Conservation (phyloP, 2,797 vertebrate genomes). For the Acestrorhynchus altus region DNA sequence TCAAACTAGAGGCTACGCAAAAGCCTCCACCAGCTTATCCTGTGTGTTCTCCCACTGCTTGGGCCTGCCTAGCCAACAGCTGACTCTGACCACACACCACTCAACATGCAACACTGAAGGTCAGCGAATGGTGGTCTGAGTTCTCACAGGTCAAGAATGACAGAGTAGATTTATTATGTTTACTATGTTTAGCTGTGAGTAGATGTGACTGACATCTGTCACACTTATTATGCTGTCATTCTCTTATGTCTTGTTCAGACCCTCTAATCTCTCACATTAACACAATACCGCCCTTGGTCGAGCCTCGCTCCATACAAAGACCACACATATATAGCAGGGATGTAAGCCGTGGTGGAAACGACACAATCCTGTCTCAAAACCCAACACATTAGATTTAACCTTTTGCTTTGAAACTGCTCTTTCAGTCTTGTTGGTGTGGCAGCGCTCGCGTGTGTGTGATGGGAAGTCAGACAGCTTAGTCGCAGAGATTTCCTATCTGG, state of each 20-base stretch:
- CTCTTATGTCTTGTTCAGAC: neutral
- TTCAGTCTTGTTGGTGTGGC: slow-evolving; percentile 60
- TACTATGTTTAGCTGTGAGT: slow-evolving; percentile 22
- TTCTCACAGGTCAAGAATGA: slow-evolving; percentile 23
- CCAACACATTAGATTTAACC: slow-evolving; percentile 61
- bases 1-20: slow-evolving; percentile 71
- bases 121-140: slow-evolving; percentile 38
- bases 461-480: slow-evolving; percentile 77
- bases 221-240: slow-evolving; percentile 12
- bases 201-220: slow-evolving; percentile 30
- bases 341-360: slow-evolving; percentile 1
- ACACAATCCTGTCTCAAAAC: slow-evolving; percentile 53
- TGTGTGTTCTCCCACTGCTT: slow-evolving; percentile 67
- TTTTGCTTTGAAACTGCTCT: slow-evolving; percentile 70
- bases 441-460: slow-evolving; percentile 63
- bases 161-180: slow-evolving; percentile 4
- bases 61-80: slow-evolving; percentile 69
- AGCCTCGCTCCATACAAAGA: neutral
- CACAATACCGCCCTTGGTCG: neutral
- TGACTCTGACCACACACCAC: slow-evolving; percentile 60
- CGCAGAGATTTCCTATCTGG: slow-evolving; percentile 78
- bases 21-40: slow-evolving; percentile 71
- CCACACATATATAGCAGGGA: neutral
- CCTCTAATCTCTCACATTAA: slow-evolving; percentile 5
- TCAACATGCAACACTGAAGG: slow-evolving; percentile 52